Evolutionary conservation across 1,140 invertebrate genomes (phyloP).

Genomic region (Diplogasteroides magnus): DNA sequence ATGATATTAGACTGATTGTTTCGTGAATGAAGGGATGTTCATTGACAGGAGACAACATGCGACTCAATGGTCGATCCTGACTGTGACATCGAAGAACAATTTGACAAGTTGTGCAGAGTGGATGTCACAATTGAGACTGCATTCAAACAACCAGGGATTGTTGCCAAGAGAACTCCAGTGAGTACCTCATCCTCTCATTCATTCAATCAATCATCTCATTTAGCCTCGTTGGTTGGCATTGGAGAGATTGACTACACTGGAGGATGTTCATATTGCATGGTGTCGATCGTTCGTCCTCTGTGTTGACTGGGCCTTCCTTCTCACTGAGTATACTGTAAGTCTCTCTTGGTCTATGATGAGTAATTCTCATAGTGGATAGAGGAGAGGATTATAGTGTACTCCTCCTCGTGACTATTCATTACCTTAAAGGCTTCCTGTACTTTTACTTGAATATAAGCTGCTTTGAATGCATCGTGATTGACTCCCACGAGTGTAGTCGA

Average conservation of each 20-base stretch:
- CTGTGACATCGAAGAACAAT: conserved; percentile 26
- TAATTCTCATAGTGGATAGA: too few species aligned
- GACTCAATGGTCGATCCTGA: neutral
- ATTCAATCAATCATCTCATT: too few species aligned
- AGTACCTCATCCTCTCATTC: conserved; percentile 3
- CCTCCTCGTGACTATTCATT: too few species aligned
- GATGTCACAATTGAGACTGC: conserved; percentile 35
- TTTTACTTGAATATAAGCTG: too few species aligned
- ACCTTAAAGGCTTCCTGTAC: too few species aligned
- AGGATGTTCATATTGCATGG: conserved; percentile 37
- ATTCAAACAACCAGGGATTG: conserved; percentile 33
- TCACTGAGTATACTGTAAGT: conserved; percentile 26
- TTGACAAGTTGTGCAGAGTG: conserved; percentile 30
- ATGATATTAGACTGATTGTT: too few species aligned
- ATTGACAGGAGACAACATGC: neutral
- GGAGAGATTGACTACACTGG: conserved; percentile 27
- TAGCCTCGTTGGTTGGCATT: conserved; percentile 34
- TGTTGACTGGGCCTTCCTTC: conserved; percentile 29
- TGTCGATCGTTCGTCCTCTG: conserved; percentile 34
- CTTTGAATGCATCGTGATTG: too few species aligned
- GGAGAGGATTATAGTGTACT: too few species aligned
- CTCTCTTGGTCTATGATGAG: neutral
- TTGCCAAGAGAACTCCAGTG: conserved; percentile 32
- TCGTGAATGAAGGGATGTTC: neutral
- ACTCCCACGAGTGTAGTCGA: too few species aligned